Base-by-base conservation (phyloP, 2,797 vertebrate genomes). In the Rhyacichthys aspro region DNA sequence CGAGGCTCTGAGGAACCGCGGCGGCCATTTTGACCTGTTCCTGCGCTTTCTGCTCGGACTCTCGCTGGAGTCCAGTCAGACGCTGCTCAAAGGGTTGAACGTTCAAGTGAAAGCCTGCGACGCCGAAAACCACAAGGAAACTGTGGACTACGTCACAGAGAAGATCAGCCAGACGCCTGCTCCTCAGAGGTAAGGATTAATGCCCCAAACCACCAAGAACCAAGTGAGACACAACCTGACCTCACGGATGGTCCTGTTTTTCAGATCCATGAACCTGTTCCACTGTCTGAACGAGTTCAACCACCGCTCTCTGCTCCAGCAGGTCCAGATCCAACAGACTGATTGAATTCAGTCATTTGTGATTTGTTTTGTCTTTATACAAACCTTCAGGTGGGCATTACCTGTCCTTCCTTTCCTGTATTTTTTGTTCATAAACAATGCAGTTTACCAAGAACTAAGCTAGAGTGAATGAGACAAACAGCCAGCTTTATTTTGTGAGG, bases 221-320 rank as follows among this genome's bases (percentile, higher is more conserved):
- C n/a, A n/a, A n/a, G n/a, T n/a, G n/a, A n/a, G n/a, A n/a, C n/a
- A n/a, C n/a, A n/a, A n/a, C n/a, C n/a, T n/a, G n/a, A n/a, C n/a
- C n/a, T n/a, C n/a, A n/a, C n/a, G n/a, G n/a, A n/a, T n/a, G n/a
- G 23, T 28, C 23, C 23, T 28, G 23, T 28, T 28, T 28, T 28
- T 28, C 23, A 28, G 23, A 28, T 60, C 23, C 17, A 57, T 60
- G 5, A 72, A 66, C 34, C 57, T 68, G 11, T 49, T 68, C 9
- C 65, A 59, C 39, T 63, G 68, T 55, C 52, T 72, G 43, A 70
- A 53, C 19, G 72, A 75, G 41, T 16, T 77, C 1, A 52, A 72
- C 0, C 34, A 77, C n/a, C 23, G 28, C 39, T 69, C 61, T 33
- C 17, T 72, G 18, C 28, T 62, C 38, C 16, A 72, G n/a, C 43